phyloP scores from a whole-genome alignment of 2,888 invertebrate genomes.

The Chymomyza amoena region DNA sequence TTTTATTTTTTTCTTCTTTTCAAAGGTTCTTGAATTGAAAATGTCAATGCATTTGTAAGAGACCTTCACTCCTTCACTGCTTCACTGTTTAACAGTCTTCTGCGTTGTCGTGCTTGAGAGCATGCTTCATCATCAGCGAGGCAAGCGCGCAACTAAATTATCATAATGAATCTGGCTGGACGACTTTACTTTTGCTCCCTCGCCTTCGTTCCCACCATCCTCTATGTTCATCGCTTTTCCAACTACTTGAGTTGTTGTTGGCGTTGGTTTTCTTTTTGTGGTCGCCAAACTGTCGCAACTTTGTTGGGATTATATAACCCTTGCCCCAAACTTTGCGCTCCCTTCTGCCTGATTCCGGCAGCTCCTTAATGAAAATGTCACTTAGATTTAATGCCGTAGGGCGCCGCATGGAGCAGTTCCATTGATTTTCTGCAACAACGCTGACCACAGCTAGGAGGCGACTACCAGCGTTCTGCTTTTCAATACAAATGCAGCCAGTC shows the following conservation, averaged over 20 bases:
- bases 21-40: conserved; percentile 65
- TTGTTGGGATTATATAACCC: background rate
- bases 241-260: conserved; percentile 61
- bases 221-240: conserved; percentile 30
- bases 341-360: conserved; percentile 5
- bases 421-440: conserved; percentile 67
- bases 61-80: background rate
- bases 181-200: conserved; percentile 34
- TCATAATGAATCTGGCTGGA: conserved; percentile 66
- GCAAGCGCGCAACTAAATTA: conserved; percentile 59
- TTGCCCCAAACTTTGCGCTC: background rate
- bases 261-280: conserved; percentile 22
- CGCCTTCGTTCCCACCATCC: background rate
- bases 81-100: conserved; percentile 17
- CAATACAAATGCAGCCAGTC: conserved; percentile 37
- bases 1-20: conserved; percentile 37
- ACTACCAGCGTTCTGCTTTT: conserved; percentile 12
- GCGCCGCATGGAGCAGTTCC: conserved; percentile 39
- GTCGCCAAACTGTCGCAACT: conserved; percentile 21
- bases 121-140: conserved; percentile 7
- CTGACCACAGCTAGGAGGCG: conserved; percentile 34
- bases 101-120: background rate
- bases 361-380: conserved; percentile 64
- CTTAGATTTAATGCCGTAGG: conserved; percentile 49
- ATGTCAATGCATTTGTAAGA: conserved; percentile 58